Evolutionary conservation across 2,113 vertebrate species (phyloP), one percentile per base, ranked within the genome.

Genomic region (Cyprinodon variegatus): DNA sequence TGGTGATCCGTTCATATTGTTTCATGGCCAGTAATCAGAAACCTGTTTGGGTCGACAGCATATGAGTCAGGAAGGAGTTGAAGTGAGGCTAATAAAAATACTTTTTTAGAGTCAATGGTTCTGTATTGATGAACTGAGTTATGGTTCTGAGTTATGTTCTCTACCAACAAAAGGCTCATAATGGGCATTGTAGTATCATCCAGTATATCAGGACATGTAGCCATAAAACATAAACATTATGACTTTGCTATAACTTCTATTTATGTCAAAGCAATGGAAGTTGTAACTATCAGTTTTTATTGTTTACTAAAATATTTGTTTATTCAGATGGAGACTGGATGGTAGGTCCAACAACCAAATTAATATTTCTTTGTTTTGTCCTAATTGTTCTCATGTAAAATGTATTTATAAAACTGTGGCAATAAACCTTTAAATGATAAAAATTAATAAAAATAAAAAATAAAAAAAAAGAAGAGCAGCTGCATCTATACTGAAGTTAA

Each of bases 331-430:
- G 93, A 95, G 94, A 94, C 94, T 93, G 94, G 94, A 94, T 95
- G 90, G 91, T 86, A 90, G 82, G 93, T 95, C 94, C 94, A 93
- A 95, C 91, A 94, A 95, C 93, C 92, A 93, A 94, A 95, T 92
- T 84, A 92, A 93, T 95, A 94, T 94, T 90, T 93, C 92, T 89
- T 90, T 92, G 84, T 94, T 90, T 88, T 92, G 90, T 93, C 81
- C 83, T 45, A 88, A 91, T 92, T 90, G 90, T 81, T 92, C 84
- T 89, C 72, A 86, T 90, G 84, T 91, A 7, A 22, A 10, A 40
- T 43, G 29, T 60, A 4, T 59, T 70, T 70, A 48, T 39, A 66
- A 89, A 88, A 39, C 2, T 70, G 57, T 36, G 36, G 45, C n/a
- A 71, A 71, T 71, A 70, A 71, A 53, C 29, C 14, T 61, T 59